A percentile compares a stretch with the other conserved stretches of the same genome.
phyloP scores from a whole-genome alignment of 2,113 vertebrate species.

The Formicarius rufipectus region DNA sequence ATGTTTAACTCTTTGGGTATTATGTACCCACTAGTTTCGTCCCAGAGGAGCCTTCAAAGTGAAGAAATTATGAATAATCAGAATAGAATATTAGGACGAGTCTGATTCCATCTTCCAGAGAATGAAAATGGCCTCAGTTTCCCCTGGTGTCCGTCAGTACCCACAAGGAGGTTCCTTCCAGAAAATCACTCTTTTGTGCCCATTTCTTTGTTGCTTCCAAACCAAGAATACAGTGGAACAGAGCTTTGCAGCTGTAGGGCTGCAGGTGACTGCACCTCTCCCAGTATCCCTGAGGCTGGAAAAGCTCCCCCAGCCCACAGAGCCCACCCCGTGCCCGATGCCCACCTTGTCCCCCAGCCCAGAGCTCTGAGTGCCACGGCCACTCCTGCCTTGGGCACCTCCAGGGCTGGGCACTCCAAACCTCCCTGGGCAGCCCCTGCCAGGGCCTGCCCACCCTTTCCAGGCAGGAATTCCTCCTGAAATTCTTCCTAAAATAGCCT shows the following conservation, averaged over 20 bases:
- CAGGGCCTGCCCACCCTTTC: not conserved
- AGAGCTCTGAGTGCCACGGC: not conserved
- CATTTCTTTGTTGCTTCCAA: not conserved
- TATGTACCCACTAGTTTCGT: not conserved
- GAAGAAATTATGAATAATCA: not conserved
- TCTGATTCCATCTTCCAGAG: not conserved
- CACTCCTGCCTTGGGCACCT: not conserved
- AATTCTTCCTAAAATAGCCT: not conserved
- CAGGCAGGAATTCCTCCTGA: not conserved
- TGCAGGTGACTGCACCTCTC: not conserved
- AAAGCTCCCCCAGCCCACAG: rapidly evolving
- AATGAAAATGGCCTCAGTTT: not conserved
- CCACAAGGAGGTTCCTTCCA: not conserved
- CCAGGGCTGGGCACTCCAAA: rapidly evolving
- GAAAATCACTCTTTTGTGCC: not conserved
- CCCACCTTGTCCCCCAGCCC: not conserved
- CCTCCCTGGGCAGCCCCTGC: not conserved
- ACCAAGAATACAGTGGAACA: rapidly evolving
- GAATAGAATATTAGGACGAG: not conserved
- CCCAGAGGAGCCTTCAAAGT: not conserved
- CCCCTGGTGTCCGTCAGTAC: not conserved
- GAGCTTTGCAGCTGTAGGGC: not conserved
- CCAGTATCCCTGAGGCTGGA: not conserved
- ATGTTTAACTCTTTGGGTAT: not conserved
- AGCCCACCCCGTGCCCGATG: rapidly evolving